Base-by-base conservation (phyloP, 2,888 invertebrate species). In the Andrena trimmerana region DNA sequence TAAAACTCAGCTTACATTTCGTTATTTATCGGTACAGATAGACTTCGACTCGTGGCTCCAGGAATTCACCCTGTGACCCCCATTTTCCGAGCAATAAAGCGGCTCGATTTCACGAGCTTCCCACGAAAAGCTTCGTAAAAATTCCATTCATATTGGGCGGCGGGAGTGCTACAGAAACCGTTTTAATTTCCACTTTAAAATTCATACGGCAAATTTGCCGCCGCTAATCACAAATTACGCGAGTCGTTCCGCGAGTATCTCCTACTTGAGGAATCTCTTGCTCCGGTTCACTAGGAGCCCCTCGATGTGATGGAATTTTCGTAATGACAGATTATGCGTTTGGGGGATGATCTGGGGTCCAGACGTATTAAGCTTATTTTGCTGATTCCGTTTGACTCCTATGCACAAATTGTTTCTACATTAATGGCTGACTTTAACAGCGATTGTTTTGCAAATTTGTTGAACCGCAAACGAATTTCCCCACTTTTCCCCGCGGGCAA, bases 401-500 rank as follows among this genome's bases (percentile, higher is more conserved):
- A 16, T 1, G 42, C 16, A 4, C 16, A 42, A 16, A 42, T 42
- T 42, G 42, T 42, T 42, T 42, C 42, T 42, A 42, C 16, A 13
- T 1, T 13, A 13, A 16, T 31, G 57, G 13, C 42, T 42, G 33
- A 42, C 48, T 16, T 66, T 31, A 52, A 48, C 52, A 16, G 16
- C 13, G 24, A 24, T 3, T 33, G 36, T 60, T 36, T 29, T 76
- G 36, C 31, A 52, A 31, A 59, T 66, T 24, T 20, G n/a, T 54
- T 3, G 59, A 2, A 50, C 33, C 83, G 79, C 62, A 67, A 77
- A 78, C 71, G 72, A 79, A 84, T 85, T 85, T 86, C 60, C 68
- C 36, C 62, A 74, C 72, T 73, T 76, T 73, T 54, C 57, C 31
- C 59, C 74, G 68, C 50, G 59, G 57, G 54, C 36, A 60, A 77